Evolutionary conservation across 2,888 invertebrate genomes (phyloP).

Genomic region (Tetramorium bicarinatum): DNA sequence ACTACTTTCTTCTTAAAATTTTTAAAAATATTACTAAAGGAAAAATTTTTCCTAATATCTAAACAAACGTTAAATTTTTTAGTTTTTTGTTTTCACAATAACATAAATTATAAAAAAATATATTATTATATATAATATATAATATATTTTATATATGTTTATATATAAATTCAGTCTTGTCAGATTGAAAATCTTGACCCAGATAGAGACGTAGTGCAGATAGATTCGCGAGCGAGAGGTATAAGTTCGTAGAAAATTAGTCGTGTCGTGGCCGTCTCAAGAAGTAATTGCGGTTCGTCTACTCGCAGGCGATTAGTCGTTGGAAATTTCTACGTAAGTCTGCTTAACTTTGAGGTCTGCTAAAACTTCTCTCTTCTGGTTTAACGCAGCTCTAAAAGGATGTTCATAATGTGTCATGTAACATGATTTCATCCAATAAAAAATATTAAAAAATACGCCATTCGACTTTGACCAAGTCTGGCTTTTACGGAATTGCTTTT

Average conservation of each 20-base stretch:
- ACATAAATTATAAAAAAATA: not conserved
- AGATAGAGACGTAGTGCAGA: constrained; percentile 48
- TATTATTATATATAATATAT: not conserved
- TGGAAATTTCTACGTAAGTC: constrained; percentile 49
- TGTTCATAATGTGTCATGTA: constrained; percentile 25
- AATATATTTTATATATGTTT: too few species aligned
- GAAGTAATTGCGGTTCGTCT: constrained; percentile 52
- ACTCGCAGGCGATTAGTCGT: constrained; percentile 48
- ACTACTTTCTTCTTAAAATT: not conserved
- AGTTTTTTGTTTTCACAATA: not conserved
- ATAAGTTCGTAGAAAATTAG: constrained; percentile 61
- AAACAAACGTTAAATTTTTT: not conserved
- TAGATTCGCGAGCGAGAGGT: constrained; percentile 38
- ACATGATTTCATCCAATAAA: constrained; percentile 30
- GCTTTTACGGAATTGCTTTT: constrained; percentile 29
- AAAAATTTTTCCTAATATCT: not conserved
- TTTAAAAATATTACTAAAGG: not conserved
- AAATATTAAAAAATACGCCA: constrained; percentile 17
- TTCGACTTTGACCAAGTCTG: constrained; percentile 1
- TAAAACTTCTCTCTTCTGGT: constrained; percentile 14
- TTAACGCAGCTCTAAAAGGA: constrained; percentile 18
- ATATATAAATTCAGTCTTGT: constrained; percentile 23
- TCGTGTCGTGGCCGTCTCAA: constrained; percentile 34
- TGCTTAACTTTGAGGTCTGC: constrained; percentile 25
- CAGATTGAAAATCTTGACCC: constrained; percentile 68